Evolutionary conservation across 2,797 vertebrate genomes (phyloP).

Genomic region (Microhierax caerulescens): DNA sequence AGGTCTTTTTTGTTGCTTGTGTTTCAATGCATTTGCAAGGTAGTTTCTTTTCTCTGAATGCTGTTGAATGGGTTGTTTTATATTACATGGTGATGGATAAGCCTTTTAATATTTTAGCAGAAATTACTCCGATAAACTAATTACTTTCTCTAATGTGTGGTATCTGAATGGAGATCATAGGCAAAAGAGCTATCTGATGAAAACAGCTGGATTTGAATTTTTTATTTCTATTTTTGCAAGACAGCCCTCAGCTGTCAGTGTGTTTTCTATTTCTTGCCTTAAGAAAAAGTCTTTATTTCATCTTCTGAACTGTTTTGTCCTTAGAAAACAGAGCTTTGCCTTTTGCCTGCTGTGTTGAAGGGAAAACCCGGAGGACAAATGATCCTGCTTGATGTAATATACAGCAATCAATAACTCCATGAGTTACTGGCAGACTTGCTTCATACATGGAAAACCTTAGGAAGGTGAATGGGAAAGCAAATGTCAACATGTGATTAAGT

Average conservation of each 20-base stretch:
- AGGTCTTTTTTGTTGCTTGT: background rate
- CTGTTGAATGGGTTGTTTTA: background rate
- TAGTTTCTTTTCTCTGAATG: background rate
- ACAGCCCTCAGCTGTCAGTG: background rate
- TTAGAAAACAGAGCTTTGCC: background rate
- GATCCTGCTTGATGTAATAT: slow-evolving; percentile 2
- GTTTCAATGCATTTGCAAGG: background rate
- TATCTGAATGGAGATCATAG: background rate
- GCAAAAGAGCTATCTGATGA: background rate
- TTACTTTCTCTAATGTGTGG: background rate
- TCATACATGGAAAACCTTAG: background rate
- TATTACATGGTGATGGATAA: background rate
- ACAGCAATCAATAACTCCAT: background rate
- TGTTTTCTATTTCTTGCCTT: background rate
- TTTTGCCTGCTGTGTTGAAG: background rate
- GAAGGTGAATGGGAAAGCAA: background rate
- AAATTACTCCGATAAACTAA: background rate
- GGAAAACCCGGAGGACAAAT: background rate
- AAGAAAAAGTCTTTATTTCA: background rate
- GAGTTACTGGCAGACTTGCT: background rate
- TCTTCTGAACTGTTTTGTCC: background rate
- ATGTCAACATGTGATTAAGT: background rate
- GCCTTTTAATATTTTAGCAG: background rate
- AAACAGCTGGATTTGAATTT: background rate
- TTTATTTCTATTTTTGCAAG: background rate